phyloP scores from a whole-genome alignment of 1,140 invertebrate species.

The Drosophila quadrilineata region DNA sequence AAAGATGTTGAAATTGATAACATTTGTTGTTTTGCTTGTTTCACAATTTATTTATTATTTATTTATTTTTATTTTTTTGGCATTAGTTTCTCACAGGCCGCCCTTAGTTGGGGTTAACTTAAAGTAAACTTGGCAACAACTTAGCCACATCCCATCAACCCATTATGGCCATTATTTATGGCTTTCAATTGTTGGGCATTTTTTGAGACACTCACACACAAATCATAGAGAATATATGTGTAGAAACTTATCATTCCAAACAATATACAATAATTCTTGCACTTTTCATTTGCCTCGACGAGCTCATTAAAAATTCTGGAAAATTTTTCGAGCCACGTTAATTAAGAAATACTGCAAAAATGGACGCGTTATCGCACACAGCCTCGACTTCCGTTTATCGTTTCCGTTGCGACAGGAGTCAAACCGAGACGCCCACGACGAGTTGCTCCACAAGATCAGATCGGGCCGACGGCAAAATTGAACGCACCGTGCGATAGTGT shows the following conservation, averaged over 20 bases:
- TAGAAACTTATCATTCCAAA: slow-evolving; percentile 65
- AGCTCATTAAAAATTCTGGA: slow-evolving; percentile 66
- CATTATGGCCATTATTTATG: slow-evolving; percentile 71
- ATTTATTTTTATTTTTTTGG: too few relatives aligned
- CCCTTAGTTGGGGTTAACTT: too few relatives aligned
- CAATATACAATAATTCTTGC: slow-evolving; percentile 69
- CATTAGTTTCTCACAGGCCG: slow-evolving; percentile 66
- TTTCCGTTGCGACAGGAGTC: slow-evolving; percentile 64
- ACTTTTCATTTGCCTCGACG: slow-evolving; percentile 59
- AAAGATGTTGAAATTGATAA: slow-evolving; percentile 51
- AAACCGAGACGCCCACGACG: slow-evolving; percentile 46
- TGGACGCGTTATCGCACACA: slow-evolving; percentile 15
- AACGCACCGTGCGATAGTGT: too few relatives aligned
- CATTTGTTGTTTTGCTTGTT: slow-evolving; percentile 26
- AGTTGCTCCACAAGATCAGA: slow-evolving; percentile 9
- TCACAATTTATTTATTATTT: too few relatives aligned
- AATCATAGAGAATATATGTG: too few relatives aligned
- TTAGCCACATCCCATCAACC: slow-evolving; percentile 44
- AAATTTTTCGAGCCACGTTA: slow-evolving; percentile 56
- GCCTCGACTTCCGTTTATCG: slow-evolving; percentile 58
- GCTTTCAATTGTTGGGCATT: slow-evolving; percentile 60
- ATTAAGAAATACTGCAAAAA: slow-evolving; percentile 60
- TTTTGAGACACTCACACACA: slow-evolving; percentile 73
- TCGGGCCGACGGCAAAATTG: slow-evolving; percentile 42
- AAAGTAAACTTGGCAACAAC: too few relatives aligned